phyloP scores from a whole-genome alignment of 1,140 invertebrate species.

The Sogatella furcifera region DNA sequence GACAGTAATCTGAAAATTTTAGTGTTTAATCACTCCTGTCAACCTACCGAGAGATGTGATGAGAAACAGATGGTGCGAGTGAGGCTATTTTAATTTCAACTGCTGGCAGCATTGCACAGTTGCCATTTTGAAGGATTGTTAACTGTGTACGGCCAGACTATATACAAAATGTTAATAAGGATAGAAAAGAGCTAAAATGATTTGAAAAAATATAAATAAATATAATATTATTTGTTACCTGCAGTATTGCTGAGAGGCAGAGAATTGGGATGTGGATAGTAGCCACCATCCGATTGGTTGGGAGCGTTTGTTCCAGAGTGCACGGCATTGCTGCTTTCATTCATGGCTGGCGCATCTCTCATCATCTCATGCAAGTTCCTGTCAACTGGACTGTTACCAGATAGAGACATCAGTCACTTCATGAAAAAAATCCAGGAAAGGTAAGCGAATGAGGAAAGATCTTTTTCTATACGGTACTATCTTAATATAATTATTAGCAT shows the following conservation, averaged over 20 bases:
- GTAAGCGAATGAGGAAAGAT: background rate
- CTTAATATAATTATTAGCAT: too few relatives aligned
- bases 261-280: conserved; percentile 24
- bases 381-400: conserved; percentile 34
- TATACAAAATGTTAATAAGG: too few relatives aligned
- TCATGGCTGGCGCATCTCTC: conserved; percentile 68
- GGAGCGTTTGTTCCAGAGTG: conserved; percentile 51
- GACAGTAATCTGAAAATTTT: too few relatives aligned
- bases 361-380: conserved; percentile 79
- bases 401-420: background rate
- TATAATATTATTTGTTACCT: background rate
- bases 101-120: too few relatives aligned
- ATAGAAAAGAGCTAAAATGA: too few relatives aligned
- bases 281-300: conserved; percentile 36
- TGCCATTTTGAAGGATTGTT: too few relatives aligned
- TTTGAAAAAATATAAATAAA: background rate
- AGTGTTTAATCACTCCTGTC: too few relatives aligned
- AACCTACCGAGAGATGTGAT: too few relatives aligned
- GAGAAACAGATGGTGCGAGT: too few relatives aligned
- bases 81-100: too few relatives aligned
- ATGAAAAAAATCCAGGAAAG: background rate
- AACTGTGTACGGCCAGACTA: too few relatives aligned
- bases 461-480: too few relatives aligned
- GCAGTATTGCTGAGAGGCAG: conserved; percentile 16
- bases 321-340: conserved; percentile 62